phyloP scores from a whole-genome alignment of 2,888 invertebrate genomes.

The Apeira syringaria region DNA sequence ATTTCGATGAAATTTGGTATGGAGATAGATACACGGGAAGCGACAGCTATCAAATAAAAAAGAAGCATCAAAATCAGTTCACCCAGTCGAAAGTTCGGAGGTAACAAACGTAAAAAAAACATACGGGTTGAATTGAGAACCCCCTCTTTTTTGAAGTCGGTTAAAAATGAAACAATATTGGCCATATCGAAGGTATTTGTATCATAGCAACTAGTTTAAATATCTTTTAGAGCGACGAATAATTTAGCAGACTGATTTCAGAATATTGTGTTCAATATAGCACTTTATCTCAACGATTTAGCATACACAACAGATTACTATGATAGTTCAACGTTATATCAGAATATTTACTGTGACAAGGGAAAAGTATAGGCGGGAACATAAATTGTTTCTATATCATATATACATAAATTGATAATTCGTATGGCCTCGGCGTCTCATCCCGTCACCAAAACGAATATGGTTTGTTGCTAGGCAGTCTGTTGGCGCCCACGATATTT shows the following conservation, averaged over 20 bases:
- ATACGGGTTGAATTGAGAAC: no score
- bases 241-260: neutral
- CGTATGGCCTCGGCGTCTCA: constrained; percentile 9
- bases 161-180: no score
- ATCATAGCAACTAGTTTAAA: constrained; percentile 10
- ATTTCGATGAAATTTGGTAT: no score
- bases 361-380: neutral
- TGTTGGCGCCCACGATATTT: constrained; percentile 8
- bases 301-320: no score
- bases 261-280: neutral
- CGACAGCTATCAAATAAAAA: no score
- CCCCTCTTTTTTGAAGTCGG: no score
- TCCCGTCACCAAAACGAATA: constrained; percentile 8
- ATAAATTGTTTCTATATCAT: neutral
- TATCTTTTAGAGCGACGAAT: no score
- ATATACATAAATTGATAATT: constrained; percentile 11
- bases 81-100: no score
- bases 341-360: constrained; percentile 1
- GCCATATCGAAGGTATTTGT: constrained; percentile 1
- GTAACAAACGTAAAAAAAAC: no score
- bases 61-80: no score
- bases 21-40: no score
- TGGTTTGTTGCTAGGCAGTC: constrained; percentile 11
- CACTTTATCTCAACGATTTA: constrained; percentile 7
- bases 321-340: neutral